Percentiles rank a stretch among this genome's conserved stretches.
These are phyloP conservation scores for Micromys minutus DNA, from an alignment of 2,113 vertebrate species.

Conservation along the genomic window DNA sequence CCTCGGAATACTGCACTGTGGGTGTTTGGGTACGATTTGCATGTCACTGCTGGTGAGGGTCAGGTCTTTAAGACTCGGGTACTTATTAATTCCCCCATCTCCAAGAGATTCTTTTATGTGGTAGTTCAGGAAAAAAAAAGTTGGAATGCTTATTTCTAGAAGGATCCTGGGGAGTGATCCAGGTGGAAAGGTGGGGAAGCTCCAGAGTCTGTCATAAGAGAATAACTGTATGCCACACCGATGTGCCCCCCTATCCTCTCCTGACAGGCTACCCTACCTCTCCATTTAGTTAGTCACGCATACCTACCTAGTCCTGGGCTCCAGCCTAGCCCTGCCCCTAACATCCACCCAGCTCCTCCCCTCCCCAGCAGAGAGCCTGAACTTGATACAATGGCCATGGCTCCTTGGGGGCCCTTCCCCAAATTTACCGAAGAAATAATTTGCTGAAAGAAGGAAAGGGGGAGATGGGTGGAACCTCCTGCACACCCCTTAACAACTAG, in stretches of 20 bases:
- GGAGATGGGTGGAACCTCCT: not conserved
- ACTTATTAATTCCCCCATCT: constrained; percentile 43
- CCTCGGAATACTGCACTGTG: constrained; percentile 37
- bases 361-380: not conserved
- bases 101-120: constrained; percentile 47
- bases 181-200: not conserved
- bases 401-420: not conserved
- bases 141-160: constrained; percentile 29
- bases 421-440: not conserved
- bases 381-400: not conserved
- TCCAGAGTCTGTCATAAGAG: not conserved
- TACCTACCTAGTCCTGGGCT: not conserved
- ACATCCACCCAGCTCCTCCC: not conserved
- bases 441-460: not conserved
- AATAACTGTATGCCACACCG: not conserved
- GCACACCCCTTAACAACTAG: too few relatives aligned
- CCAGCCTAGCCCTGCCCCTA: not conserved
- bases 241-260: not conserved
- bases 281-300: not conserved
- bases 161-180: not conserved
- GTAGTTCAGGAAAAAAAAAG: constrained; percentile 49
- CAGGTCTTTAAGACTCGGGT: constrained; percentile 46
- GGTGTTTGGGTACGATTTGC: constrained; percentile 62
- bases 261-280: not conserved
- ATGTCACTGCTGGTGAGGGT: constrained; percentile 62